Evolutionary conservation across 2,797 vertebrate species (phyloP).

Genomic region (Lutjanus argentimaculatus): DNA sequence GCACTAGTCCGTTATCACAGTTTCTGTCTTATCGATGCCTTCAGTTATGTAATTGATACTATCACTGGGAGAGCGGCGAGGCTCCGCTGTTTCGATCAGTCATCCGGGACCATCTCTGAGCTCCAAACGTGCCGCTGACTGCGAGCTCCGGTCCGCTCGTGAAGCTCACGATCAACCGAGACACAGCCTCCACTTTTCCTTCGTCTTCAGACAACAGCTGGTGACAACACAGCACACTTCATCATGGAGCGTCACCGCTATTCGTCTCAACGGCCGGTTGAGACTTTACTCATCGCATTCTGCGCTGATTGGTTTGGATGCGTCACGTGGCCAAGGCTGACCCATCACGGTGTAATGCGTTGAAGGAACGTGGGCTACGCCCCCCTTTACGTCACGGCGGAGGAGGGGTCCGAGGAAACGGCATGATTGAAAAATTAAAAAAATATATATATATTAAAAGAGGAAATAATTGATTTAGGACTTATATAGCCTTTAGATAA

Average conservation of each 20-base stretch:
- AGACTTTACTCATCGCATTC: constrained; percentile 46
- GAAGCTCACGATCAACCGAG: background rate
- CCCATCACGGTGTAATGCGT: constrained; percentile 63
- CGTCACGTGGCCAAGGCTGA: constrained; percentile 52
- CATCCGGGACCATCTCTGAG: constrained; percentile 13
- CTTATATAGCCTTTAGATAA: background rate
- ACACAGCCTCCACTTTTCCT: constrained; percentile 70
- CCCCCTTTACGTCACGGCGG: constrained; percentile 67
- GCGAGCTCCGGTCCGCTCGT: background rate
- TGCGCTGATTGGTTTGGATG: constrained; percentile 51
- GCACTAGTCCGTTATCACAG: constrained; percentile 66
- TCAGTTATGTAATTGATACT: constrained; percentile 59
- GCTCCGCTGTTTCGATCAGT: constrained; percentile 27
- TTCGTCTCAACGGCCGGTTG: constrained; percentile 28
- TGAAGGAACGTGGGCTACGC: constrained; percentile 29
- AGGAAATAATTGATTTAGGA: no score
- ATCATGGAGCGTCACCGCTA: constrained; percentile 73
- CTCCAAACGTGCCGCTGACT: background rate
- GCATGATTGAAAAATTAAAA: constrained; percentile 46
- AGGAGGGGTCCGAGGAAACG: constrained; percentile 38
- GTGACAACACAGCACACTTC: constrained; percentile 81
- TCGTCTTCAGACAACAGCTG: constrained; percentile 79
- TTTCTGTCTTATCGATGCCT: constrained; percentile 59
- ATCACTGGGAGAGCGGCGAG: constrained; percentile 29
- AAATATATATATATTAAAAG: no score